These are phyloP conservation scores for Leptopilina drosophilae DNA, from an alignment of 2,888 invertebrate genomes.

Conservation along the genomic window DNA sequence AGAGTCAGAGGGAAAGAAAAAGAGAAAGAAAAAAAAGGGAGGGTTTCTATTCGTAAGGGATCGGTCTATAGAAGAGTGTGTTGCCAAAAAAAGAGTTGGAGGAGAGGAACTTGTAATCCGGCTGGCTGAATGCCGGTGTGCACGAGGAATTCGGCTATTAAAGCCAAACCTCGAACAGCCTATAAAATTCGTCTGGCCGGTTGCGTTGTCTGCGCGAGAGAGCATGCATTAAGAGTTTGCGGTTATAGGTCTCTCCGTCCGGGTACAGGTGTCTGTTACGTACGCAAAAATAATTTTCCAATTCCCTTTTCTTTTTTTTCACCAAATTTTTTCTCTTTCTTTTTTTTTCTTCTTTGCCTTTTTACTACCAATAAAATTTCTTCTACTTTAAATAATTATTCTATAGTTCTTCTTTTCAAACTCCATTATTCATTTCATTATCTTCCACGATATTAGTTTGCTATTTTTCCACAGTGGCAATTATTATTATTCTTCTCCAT, in stretches of 20 bases:
- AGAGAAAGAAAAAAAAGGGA: not conserved
- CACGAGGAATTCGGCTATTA: slow-evolving; percentile 75
- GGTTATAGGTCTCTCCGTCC: slow-evolving; percentile 67
- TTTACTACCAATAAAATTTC: slow-evolving; percentile 49
- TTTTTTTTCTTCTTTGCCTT: slow-evolving; percentile 40
- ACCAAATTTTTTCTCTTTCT: slow-evolving; percentile 38
- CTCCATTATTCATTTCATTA: not conserved
- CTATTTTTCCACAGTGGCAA: not conserved
- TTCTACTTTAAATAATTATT: slow-evolving; percentile 18
- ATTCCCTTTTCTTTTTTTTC: not conserved
- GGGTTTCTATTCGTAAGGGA: slow-evolving; percentile 15
- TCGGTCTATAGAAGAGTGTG: slow-evolving; percentile 9
- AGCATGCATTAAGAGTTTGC: slow-evolving; percentile 69
- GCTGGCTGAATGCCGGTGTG: slow-evolving; percentile 52
- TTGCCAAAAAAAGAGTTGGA: slow-evolving; percentile 34
- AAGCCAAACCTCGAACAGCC: slow-evolving; percentile 74
- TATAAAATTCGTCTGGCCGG: slow-evolving; percentile 76
- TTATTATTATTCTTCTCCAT: not conserved
- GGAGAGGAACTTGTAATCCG: slow-evolving; percentile 50
- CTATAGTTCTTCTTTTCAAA: not conserved
- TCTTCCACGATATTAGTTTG: not conserved
- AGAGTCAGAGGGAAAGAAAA: too few species aligned
- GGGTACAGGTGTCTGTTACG: slow-evolving; percentile 57
- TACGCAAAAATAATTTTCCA: slow-evolving; percentile 6
- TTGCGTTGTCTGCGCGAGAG: slow-evolving; percentile 71